phyloP scores from a whole-genome alignment of 2,888 invertebrate genomes.

The Pseudeuparius sepicola region DNA sequence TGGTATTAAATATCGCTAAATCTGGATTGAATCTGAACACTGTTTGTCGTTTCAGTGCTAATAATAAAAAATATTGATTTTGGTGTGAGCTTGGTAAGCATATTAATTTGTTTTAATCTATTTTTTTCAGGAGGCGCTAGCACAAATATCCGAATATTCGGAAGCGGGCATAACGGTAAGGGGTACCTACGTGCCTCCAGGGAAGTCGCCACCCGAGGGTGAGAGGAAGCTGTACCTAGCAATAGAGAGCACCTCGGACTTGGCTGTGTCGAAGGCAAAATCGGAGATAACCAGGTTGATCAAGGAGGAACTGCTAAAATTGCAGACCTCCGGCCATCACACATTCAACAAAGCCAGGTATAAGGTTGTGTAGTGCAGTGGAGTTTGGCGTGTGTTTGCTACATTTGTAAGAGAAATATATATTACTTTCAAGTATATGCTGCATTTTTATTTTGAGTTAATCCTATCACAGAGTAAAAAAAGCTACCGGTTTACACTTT shows the following conservation, averaged over 20 bases:
- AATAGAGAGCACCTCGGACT: conserved; percentile 96
- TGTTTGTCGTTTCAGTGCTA: too few species aligned
- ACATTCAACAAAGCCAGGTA: conserved; percentile 87
- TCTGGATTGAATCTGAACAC: too few species aligned
- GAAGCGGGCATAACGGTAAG: conserved; percentile 98
- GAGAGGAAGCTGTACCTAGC: conserved; percentile 94
- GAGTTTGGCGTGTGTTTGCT: not conserved
- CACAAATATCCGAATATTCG: conserved; percentile 96
- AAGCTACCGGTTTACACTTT: too few species aligned
- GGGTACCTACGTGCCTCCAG: conserved; percentile 89
- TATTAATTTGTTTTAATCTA: too few species aligned
- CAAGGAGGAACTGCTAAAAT: conserved; percentile 92
- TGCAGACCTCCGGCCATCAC: conserved; percentile 79
- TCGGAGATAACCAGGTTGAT: conserved; percentile 95
- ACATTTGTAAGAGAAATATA: conserved; percentile 1
- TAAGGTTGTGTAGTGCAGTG: conserved; percentile 84
- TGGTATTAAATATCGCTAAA: too few species aligned
- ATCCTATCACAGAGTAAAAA: too few species aligned
- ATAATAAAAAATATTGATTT: too few species aligned
- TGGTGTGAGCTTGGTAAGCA: too few species aligned
- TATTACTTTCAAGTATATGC: too few species aligned
- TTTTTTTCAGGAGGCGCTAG: conserved; percentile 75
- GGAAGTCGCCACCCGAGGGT: conserved; percentile 82
- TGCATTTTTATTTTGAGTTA: too few species aligned
- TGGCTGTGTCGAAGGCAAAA: conserved; percentile 92